Base-by-base conservation (phyloP, 2,113 vertebrate genomes). In the Toxostoma redivivum region DNA sequence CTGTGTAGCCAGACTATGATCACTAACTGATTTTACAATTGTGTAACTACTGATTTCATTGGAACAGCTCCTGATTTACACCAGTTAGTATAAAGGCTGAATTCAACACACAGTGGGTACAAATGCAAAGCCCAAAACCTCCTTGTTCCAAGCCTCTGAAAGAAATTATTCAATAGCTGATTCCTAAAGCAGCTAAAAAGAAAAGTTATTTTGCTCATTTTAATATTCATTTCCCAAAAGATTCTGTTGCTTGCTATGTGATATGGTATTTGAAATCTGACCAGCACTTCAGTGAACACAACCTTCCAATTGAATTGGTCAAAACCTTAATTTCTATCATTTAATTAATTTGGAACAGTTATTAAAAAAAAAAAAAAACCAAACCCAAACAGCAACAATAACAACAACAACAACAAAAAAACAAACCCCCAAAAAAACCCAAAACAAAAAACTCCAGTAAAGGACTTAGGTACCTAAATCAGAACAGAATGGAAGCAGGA, bases 11-110 rank as follows among this genome's bases (percentile, higher is more conserved):
- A 91, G 73, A 77, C 84, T 18, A 47, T 58, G 88, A 92, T 94
- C 71, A 35, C 81, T 69, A 84, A 74, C 81, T 86, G 77, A 35
- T 96, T 95, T 96, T 92, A 91, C 84, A 78, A 44, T 65, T 91
- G 84, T 57, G 17, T 88, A 91, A 81, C 87, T 73, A 88, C 37
- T 88, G 96, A 94, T 94, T 90, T 96, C 88, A 86, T 71, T 88
- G 60, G 33, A 93, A 65, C 5, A 35, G 51, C 48, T 95, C 51
- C 80, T 86, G 76, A 83, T 95, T 86, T 92, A 71, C 82, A 78
- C 67, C 35, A 78, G 25, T 71, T 77, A 74, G 48, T 65, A 53
- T 54, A 73, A 84, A 38, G 37, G 79, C 71, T 53, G 48, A 64
- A 47, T 88, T 74, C 65, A 92, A 51, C 2, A 33, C 66, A 45